Percentiles rank a stretch among this genome's conserved stretches.
Conservation (phyloP, 2,797 vertebrate genomes). For the Sebastes taczanowskii region DNA sequence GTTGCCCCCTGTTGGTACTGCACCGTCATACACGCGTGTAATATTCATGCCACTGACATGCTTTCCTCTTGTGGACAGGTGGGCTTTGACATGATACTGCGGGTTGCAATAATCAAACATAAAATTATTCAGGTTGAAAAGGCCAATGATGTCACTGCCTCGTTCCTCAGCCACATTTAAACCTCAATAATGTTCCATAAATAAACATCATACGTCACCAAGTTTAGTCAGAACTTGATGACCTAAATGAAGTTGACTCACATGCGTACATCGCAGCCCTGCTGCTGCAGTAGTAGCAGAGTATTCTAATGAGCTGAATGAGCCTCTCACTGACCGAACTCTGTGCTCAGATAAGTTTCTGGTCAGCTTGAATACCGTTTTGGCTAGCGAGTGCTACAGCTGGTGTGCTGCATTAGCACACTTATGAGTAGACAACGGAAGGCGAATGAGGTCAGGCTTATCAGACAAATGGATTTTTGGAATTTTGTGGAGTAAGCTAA, state of each 20-base stretch:
- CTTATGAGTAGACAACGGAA: constrained; percentile 33
- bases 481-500: constrained; percentile 20
- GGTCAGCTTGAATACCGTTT: constrained; percentile 24
- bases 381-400: constrained; percentile 16
- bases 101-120: neutral
- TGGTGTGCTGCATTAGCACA: constrained; percentile 33
- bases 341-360: constrained; percentile 28
- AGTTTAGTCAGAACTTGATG: constrained; percentile 33
- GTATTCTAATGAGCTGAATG: constrained; percentile 44
- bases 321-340: constrained; percentile 34
- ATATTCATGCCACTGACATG: neutral
- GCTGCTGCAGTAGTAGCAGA: constrained; percentile 1
- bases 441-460: constrained; percentile 16
- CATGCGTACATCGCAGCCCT: constrained; percentile 5
- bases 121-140: neutral
- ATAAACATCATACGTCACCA: constrained; percentile 13
- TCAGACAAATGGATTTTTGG: constrained; percentile 25
- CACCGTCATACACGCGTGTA: neutral
- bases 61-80: neutral
- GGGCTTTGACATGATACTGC: neutral
- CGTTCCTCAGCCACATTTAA: neutral
- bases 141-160: neutral
- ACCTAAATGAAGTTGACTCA: constrained; percentile 41
- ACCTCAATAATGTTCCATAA: constrained; percentile 4
- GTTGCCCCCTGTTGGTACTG: neutral